Percentiles rank a stretch among this genome's conserved stretches.
These are phyloP conservation scores for Pterocles burchelli DNA, from an alignment of 2,113 vertebrate genomes.

Conservation along the genomic window DNA sequence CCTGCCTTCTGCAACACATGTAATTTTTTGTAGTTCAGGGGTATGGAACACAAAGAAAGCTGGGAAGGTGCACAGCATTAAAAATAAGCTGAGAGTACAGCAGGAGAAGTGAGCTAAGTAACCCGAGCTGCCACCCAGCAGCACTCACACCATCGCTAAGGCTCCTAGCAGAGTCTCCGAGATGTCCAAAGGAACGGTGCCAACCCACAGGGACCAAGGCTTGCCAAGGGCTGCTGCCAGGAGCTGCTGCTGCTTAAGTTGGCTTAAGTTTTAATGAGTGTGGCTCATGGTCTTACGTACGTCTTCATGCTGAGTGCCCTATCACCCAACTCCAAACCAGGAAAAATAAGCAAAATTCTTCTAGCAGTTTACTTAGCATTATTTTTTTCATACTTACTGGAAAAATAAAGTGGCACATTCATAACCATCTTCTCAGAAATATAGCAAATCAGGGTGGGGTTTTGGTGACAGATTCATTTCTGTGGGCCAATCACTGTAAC, in stretches of 20 bases:
- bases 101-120: background rate
- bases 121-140: background rate
- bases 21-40: no score
- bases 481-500: background rate
- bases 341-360: background rate
- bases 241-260: background rate
- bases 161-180: background rate
- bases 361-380: background rate
- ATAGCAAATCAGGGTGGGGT: background rate
- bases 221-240: background rate
- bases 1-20: background rate
- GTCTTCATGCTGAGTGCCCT: background rate
- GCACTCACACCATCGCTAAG: background rate
- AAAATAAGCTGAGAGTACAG: background rate
- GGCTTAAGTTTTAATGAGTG: background rate
- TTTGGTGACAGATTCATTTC: background rate
- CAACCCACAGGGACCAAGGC: accelerated
- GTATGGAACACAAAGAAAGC: background rate
- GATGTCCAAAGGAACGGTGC: background rate
- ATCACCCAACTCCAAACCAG: background rate
- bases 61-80: background rate
- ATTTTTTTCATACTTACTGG: background rate
- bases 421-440: background rate
- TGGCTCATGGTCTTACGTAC: background rate
- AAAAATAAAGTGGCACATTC: background rate